These are phyloP conservation scores for Pygoscelis adeliae DNA, from an alignment of 2,113 vertebrate species.

Conservation along the genomic window DNA sequence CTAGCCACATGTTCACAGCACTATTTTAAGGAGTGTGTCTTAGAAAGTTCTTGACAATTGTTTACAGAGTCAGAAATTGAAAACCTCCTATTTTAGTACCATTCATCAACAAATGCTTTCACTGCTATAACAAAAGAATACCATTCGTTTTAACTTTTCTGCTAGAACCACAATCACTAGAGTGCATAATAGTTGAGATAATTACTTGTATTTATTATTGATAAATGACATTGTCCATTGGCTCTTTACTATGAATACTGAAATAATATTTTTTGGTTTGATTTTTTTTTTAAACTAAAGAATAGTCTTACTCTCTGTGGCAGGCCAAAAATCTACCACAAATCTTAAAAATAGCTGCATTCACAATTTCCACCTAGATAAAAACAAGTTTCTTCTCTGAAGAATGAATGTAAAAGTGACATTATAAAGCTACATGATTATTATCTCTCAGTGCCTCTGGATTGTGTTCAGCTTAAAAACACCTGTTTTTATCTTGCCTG, in stretches of 20 bases:
- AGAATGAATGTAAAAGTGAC: background rate
- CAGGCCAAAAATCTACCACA: background rate
- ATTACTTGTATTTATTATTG: background rate
- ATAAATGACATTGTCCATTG: background rate
- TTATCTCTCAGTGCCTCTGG: background rate
- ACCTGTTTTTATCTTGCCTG: fast-evolving
- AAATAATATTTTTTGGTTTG: background rate
- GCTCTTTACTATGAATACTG: background rate
- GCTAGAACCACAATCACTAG: background rate
- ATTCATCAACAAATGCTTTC: background rate
- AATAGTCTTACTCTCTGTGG: background rate
- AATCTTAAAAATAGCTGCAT: background rate
- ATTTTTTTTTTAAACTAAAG: background rate
- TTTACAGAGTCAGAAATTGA: background rate
- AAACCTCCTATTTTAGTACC: background rate
- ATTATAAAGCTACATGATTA: background rate
- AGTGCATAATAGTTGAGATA: background rate
- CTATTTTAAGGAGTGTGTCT: background rate
- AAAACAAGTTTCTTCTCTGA: background rate
- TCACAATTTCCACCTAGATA: background rate
- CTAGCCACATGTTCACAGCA: background rate
- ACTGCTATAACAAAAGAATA: background rate
- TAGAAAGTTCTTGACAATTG: background rate
- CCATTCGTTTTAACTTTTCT: background rate
- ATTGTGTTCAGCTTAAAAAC: background rate